Conservation (phyloP, 2,888 invertebrate genomes). For the Tachina fera region DNA sequence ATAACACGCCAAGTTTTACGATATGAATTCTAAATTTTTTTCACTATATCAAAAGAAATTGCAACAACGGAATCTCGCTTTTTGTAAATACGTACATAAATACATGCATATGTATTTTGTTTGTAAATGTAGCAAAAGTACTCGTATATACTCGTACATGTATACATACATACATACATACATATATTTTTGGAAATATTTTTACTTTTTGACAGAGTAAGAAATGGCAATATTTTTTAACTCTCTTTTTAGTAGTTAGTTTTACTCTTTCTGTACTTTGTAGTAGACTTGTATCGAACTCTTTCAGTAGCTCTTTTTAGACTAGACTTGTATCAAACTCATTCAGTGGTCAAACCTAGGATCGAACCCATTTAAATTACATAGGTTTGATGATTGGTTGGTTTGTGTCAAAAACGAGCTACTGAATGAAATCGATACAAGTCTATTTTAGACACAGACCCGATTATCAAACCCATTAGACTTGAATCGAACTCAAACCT, state of each 20-base stretch:
- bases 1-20: conserved; percentile 56
- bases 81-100: not conserved
- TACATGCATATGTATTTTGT: conserved; percentile 8
- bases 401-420: no score
- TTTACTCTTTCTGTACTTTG: conserved; percentile 5
- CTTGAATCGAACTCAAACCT: no score
- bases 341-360: no score
- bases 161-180: conserved; percentile 4
- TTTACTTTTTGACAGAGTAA: conserved; percentile 81
- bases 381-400: no score
- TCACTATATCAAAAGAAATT: conserved; percentile 39
- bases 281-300: not conserved
- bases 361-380: no score
- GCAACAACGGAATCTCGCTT: conserved; percentile 57
- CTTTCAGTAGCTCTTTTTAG: not conserved
- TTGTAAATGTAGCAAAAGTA: conserved; percentile 36
- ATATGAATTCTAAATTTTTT: conserved; percentile 65
- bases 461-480: no score
- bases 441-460: no score
- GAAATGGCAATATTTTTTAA: conserved; percentile 74
- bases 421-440: no score
- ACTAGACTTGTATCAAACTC: no score
- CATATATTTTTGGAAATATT: conserved; percentile 76
- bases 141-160: conserved; percentile 9
- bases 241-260: conserved; percentile 42